Base-by-base conservation (phyloP, 2,888 invertebrate genomes). In the Synanthedon andrenaeformis region DNA sequence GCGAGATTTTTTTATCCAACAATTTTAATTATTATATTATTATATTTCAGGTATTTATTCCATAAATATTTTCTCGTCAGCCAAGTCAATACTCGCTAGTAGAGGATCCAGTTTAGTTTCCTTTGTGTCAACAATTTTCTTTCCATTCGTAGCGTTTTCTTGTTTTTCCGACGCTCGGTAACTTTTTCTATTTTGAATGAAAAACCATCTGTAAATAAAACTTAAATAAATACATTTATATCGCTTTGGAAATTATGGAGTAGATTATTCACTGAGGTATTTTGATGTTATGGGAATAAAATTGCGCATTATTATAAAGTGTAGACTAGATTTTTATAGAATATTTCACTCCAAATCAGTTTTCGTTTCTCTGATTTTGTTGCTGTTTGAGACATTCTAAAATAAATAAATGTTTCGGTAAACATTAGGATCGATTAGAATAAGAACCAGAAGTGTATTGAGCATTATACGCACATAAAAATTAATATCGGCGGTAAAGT, bases 401-500 rank as follows among this genome's bases (percentile, higher is more conserved):
- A 28, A 28, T 28, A 1, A 28, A 1, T 5, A 28, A 28, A 5
- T 35, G 8, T 35, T 35, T 23, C 5, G 23, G 23, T 5, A 35
- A 35, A 35, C 23, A 23, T 23, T 23, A 23, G 4, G 8, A 28
- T 28, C 28, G 35, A 35, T 35, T 8, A 2, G 28, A 8, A 28
- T 8, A 28, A 28, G 28, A 28, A 28, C 28, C 28, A 28, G 6
- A 1, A 28, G 35, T 35, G 35, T 35, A 35, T 35, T 35, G 35
- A 55, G 58, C 42, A 49, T 42, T 23, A 52, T 42, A 72, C 77
- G 72, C 71, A 91, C 90, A 88, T 79, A 66, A 92, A 93, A 57
- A 92, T 90, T 42, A 90, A 59, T 14, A 92, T 87, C 3, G 92
- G 91, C 3, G 92, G 92, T 8, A 91, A 63, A 1, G 92, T 92